Evolutionary conservation across 2,113 vertebrate genomes (phyloP), one percentile per base, ranked within the genome.

Genomic region (Numida meleagris): DNA sequence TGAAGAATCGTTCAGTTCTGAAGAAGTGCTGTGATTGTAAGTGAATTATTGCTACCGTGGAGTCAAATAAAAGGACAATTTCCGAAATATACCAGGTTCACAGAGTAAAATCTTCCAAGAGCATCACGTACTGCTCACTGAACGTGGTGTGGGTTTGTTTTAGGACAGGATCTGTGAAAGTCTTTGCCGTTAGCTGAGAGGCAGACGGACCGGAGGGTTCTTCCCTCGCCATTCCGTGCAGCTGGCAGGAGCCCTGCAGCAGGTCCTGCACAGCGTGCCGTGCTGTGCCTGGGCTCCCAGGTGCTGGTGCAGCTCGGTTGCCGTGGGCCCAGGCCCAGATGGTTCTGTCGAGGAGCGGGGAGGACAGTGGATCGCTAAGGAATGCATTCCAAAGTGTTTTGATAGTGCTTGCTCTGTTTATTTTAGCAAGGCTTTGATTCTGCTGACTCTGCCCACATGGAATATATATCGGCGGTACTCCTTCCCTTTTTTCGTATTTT

Each of bases 391-490:
- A 9, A 1, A 61, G 58, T 88, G 94, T 94, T 96, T 95, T 90
- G 82, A 40, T 75, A 81, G 94, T 33, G 57, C 80, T 90, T n/a
- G 61, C 68, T 88, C 57, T 88, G 80, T 91, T 96, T 97, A 88
- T 90, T 95, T 95, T 93, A 72, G 65, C 83, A 94, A 78, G 73
- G 6, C 80, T 53, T 6, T 31, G 63, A 90, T 91, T 94, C 94
- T 95, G 88, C 93, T 95, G 91, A 95, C 90, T 91, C 59, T 93
- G 90, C 88, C 93, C 70, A 45, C 88, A 46, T 90, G 45, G 15
- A 90, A 77, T n/a, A 51, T 93, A 50, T 81, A 88, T 88, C 78
- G 74, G 90, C 81, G 88, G 90, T 96, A 94, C 67, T 91, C 68
- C 43, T 79, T 94, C 73, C 63, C 82, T 77, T 75, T 86, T 4